Evolutionary conservation across 2,113 vertebrate genomes (phyloP), one percentile per base, ranked within the genome.

Genomic region (Channa argus): DNA sequence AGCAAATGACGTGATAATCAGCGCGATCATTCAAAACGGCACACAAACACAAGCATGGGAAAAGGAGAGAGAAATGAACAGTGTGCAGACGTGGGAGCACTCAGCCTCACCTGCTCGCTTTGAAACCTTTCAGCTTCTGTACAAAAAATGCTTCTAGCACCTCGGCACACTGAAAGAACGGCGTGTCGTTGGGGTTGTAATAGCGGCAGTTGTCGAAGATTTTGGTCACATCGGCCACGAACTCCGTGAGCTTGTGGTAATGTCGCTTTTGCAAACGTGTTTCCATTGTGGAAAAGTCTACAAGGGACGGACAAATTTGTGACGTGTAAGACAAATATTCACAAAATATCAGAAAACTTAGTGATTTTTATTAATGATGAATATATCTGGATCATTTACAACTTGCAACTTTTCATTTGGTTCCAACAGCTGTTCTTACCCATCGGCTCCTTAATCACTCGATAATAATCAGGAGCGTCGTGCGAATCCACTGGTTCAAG

Each of bases 151-250:
- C 96, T 88, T 99, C 98, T 1, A 99, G 96, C 86, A 97, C 95
- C 93, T 99, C 98, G 37, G 98, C 98, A 79, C 98, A 98, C 88
- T 99, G 97, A 92, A 97, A 99, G 87, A 99, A 99, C 79, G 97
- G 96, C 56, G 98, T 99, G 92, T 99, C 98, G 59, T 96, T 98
- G 67, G 98, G 97, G 92, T 99, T 99, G 96, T 99, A 99, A 83
- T 99, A 99, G 94, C 98, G 98, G 92, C 98, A 99, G 94, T 99
- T 99, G 94, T 99, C 98, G 79, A 99, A 99, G 92, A 99, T 98
- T 98, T 99, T 99, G 98, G 98, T 99, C 97, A 99, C 98, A 88
- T 99, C 98, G 64, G 97, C 98, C 93, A 99, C 98, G 83, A 98
- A 99, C 93, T 99, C 98, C 0, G 98, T 99, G 86, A 99, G 96